Base-by-base conservation (phyloP, 2,888 invertebrate genomes). In the Oscheius onirici region DNA sequence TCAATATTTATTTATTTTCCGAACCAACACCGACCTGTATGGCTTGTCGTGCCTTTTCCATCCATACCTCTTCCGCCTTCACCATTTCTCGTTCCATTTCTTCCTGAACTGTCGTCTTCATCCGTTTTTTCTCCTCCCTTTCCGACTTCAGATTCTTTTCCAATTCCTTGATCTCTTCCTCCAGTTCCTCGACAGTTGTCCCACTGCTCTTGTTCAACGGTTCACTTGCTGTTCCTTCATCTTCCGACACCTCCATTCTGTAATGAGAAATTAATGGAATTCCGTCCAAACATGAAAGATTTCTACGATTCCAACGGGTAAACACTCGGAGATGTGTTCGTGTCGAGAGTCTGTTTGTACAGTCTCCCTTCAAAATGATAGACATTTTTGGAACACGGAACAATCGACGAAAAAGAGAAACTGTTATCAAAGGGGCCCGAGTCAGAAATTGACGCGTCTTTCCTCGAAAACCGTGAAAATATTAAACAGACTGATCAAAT, bases 31-130 rank as follows among this genome's bases (percentile, higher is more conserved):
- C 28, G 15, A 55, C 69, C 52, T 66, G 63, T 17, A 68, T 60
- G 22, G 72, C 72, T 24, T 63, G 63, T 57, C 79, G 55, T 43
- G 79, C 69, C 51, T 75, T 73, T 57, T 77, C 79, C 77, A 82
- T 82, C 79, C 78, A 80, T 41, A 70, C 65, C 17, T 76, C 74
- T 49, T 80, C 80, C 13, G 74, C 67, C 3, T 74, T 75, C 24
- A 74, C 54, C 15, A 77, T 60, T 55, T 82, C 82, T n/a, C 67
- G 34, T 22, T 80, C 79, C 68, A 78, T 58, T 46, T 80, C 80
- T n/a, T 80, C 75, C 57, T 76, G 71, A 5, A 65, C 71, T 8
- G 58, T 55, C 24, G 57, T n/a, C 24, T 66, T 24, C 17, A 43
- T 17, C 20, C 63, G 20, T 54, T 66, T 69, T 6, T 57, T 54